Conservation (phyloP, 2,113 vertebrate genomes). For the Alethe diademata region DNA sequence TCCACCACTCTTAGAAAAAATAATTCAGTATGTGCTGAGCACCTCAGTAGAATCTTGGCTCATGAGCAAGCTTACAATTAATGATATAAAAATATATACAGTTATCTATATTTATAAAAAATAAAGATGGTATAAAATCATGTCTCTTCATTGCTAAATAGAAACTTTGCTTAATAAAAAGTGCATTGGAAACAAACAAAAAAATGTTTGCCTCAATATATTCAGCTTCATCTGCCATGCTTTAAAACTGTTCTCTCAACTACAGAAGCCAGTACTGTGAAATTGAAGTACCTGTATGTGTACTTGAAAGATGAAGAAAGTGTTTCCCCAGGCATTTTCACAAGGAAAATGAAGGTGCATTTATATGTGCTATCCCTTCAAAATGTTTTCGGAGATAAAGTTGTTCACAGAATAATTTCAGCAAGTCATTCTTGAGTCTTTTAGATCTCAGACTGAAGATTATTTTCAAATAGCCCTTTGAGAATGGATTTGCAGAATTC, state of each 20-base stretch:
- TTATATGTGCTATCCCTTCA: not conserved
- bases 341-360: not conserved
- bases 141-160: not conserved
- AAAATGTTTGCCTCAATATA: not conserved
- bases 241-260: constrained; percentile 2
- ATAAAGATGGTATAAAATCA: not conserved
- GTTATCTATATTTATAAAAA: not conserved
- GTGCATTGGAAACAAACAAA: not conserved
- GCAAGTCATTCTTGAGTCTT: not conserved
- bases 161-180: not conserved
- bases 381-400: constrained; percentile 29
- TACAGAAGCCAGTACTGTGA: not conserved
- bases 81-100: not conserved
- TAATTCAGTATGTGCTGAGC: not conserved
- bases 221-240: not conserved
- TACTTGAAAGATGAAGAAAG: constrained; percentile 1
- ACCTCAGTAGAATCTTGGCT: not conserved
- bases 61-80: not conserved
- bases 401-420: constrained; percentile 17
- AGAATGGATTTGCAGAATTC: not conserved
- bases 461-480: constrained; percentile 30
- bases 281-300: constrained; percentile 6
- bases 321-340: not conserved
- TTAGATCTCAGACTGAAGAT: constrained; percentile 12
- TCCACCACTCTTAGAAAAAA: not conserved